Percentiles rank a stretch among this genome's conserved stretches.
Evolutionary conservation across 1,140 invertebrate genomes (phyloP).

Genomic region (Leptinotarsa lineolata): DNA sequence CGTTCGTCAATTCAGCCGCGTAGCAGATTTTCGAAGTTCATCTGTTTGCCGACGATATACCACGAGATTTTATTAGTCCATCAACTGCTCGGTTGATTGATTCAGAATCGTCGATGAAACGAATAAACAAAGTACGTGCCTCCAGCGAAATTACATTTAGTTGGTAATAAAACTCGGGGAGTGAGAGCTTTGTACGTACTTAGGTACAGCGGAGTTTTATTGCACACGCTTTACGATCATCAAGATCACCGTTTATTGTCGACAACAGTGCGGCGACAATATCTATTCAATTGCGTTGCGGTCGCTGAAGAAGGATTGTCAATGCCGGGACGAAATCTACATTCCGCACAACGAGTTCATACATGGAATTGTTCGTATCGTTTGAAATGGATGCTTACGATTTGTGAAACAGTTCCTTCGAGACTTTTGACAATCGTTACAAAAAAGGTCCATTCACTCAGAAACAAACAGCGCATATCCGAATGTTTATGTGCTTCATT

Average conservation of each 20-base stretch:
- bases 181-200: constrained; percentile 18
- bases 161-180: constrained; percentile 8
- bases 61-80: constrained; percentile 2
- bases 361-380: no score
- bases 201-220: constrained; percentile 33
- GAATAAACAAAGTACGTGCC: constrained; percentile 21
- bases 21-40: no score
- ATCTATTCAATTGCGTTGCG: background rate
- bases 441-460: no score
- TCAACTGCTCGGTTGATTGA: constrained; percentile 15
- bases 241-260: constrained; percentile 43
- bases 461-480: no score
- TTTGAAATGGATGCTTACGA: no score
- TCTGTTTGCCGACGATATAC: background rate
- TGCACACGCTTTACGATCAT: constrained; percentile 43
- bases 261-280: constrained; percentile 13
- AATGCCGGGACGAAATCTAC: background rate
- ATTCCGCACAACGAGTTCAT: background rate
- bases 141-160: constrained; percentile 15
- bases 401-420: no score
- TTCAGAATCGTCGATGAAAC: constrained; percentile 17
- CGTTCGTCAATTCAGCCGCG: no score
- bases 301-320: background rate
- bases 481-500: no score
- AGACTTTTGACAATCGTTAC: no score